These are phyloP conservation scores for Dromaius novaehollandiae DNA, from an alignment of 2,113 vertebrate species.

Conservation along the genomic window DNA sequence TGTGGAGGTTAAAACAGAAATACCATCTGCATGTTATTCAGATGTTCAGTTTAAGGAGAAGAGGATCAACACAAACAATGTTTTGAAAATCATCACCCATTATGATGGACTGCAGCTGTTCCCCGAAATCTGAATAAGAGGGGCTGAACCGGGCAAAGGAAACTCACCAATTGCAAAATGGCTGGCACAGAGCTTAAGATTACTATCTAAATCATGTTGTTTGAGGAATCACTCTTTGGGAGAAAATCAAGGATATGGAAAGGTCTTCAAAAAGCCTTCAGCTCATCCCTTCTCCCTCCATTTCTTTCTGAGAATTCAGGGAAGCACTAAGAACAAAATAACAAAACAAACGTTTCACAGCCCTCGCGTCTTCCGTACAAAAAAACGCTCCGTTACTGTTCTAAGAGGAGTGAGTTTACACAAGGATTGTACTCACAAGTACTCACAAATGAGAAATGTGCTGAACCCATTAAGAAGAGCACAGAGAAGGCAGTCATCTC, in stretches of 20 bases:
- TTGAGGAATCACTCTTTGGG: slow-evolving; percentile 10
- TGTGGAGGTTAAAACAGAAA: neutral
- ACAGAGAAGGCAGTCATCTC: neutral
- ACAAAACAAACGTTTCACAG: neutral
- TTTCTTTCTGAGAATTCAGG: neutral
- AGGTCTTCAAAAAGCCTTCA: slow-evolving; percentile 21
- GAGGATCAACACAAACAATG: neutral
- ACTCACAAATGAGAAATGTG: neutral
- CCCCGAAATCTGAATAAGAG: slow-evolving; percentile 12
- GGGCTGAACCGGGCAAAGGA: neutral
- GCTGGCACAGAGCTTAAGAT: slow-evolving; percentile 13
- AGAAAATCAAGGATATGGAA: slow-evolving; percentile 17
- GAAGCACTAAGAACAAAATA: neutral
- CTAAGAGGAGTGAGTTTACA: neutral
- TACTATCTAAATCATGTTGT: neutral
- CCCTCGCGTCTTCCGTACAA: neutral
- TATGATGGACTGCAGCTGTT: neutral
- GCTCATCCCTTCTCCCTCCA: neutral
- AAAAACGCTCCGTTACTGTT: neutral
- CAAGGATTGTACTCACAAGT: neutral
- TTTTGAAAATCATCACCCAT: neutral
- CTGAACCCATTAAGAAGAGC: neutral
- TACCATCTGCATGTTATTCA: neutral
- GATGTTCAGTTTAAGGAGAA: neutral
- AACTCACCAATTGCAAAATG: neutral